phyloP scores from a whole-genome alignment of 2,113 vertebrate species.

The Syrmaticus mikado region DNA sequence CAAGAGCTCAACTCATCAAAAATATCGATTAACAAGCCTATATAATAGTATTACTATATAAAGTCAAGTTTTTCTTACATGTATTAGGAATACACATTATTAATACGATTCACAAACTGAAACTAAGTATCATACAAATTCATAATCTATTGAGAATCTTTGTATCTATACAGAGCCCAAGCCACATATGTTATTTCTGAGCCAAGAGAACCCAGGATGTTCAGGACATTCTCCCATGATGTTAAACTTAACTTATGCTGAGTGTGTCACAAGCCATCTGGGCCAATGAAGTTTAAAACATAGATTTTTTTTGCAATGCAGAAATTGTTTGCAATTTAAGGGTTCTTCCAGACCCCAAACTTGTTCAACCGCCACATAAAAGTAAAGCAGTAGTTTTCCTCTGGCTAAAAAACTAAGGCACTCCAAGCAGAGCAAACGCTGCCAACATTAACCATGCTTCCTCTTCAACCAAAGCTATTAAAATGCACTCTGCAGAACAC shows the following conservation, averaged over 20 bases:
- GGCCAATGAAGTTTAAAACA: constrained; percentile 5
- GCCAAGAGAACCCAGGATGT: background rate
- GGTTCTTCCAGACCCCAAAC: background rate
- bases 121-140: background rate
- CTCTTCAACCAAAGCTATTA: constrained; percentile 22
- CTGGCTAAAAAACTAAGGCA: background rate
- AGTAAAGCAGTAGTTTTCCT: background rate
- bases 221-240: background rate
- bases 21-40: fast-evolving
- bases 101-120: background rate
- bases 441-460: background rate
- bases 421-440: background rate
- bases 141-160: background rate
- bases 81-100: background rate
- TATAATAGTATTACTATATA: fast-evolving
- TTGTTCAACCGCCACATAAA: background rate
- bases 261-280: constrained; percentile 31
- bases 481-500: constrained; percentile 2
- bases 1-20: background rate
- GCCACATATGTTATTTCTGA: background rate
- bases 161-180: background rate
- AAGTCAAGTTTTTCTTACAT: background rate
- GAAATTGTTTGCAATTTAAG: background rate
- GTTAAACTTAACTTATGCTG: background rate
- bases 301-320: background rate